phyloP scores from a whole-genome alignment of 2,113 vertebrate genomes.

The Phalacrocorax pelagicus region DNA sequence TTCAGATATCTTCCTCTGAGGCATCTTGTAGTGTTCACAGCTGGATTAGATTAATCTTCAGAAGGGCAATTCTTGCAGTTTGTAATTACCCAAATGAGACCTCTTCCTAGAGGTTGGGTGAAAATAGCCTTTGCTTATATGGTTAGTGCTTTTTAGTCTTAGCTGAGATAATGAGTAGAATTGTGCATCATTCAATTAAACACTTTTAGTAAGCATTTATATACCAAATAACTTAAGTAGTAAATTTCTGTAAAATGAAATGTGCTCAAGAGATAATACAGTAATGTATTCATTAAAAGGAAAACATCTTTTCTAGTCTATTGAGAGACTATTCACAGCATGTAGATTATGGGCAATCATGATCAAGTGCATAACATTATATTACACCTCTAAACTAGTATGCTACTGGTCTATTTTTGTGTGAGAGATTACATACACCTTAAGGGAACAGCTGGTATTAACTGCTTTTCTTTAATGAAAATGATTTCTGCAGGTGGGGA shows the following conservation, averaged over 20 bases:
- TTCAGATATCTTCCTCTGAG: background rate
- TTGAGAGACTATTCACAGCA: background rate
- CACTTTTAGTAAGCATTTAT: background rate
- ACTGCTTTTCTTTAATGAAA: background rate
- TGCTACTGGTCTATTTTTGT: background rate
- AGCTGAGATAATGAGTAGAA: background rate
- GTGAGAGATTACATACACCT: background rate
- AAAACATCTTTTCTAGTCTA: background rate
- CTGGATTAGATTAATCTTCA: slow-evolving; percentile 26
- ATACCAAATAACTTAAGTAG: background rate
- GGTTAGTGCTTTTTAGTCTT: background rate
- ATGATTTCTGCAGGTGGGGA: background rate
- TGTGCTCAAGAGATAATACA: background rate
- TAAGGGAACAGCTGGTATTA: background rate
- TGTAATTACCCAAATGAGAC: slow-evolving; percentile 1
- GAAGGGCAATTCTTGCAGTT: background rate
- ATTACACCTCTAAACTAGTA: background rate
- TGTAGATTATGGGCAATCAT: background rate
- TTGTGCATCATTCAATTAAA: background rate
- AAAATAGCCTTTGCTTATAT: background rate
- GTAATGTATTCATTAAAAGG: background rate
- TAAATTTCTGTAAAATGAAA: background rate
- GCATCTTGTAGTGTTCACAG: background rate
- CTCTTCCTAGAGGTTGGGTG: background rate
- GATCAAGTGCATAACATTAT: background rate